Evolutionary conservation across 2,797 vertebrate genomes (phyloP), one percentile per base, ranked within the genome.

Genomic region (Mastacembelus armatus): DNA sequence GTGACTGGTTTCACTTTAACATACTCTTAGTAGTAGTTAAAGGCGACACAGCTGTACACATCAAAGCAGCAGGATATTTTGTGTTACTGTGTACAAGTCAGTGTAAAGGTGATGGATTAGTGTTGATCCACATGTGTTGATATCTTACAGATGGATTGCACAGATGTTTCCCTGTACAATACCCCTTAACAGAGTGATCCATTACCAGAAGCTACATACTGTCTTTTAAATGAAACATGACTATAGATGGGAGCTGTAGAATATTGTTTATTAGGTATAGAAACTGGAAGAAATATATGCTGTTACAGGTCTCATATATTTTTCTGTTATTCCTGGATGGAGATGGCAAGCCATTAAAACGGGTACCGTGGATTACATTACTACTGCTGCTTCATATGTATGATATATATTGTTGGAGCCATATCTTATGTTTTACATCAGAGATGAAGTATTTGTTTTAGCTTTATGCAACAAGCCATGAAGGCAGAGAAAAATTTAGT

Each of bases 351-450:
- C 57, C 74, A 70, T 80, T 19, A 43, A 43, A 65, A 43, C 11
- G 1, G 7, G 50, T 66, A 70, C 49, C 44, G 29, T 3, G n/a
- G 19, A 47, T 45, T 66, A 68, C 54, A 66, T 59, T 69, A 33
- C 80, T 77, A 60, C 40, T 71, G 71, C 74, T 78, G 71, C 62
- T 76, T 11, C 6, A 60, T 58, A 32, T 21, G 32, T 65, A 5
- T 38, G 18, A 35, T 32, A 4, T 33, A 29, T 71, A 35, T 69
- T 64, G 48, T 80, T 84, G 66, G 58, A 87, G 83, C 66, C 74
- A 87, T 87, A 71, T 79, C 80, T 87, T 80, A 77, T 77, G 74
- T 50, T 78, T 79, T 65, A 69, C 44, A 62, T 21, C 16, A 12
- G 58, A 74, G 9, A 44, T 50, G 10, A 45, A 39, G 42, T 56